A percentile compares a stretch with the other conserved stretches of the same genome.
These are phyloP conservation scores for Clanis bilineata DNA, from an alignment of 2,888 invertebrate species.

Conservation along the genomic window DNA sequence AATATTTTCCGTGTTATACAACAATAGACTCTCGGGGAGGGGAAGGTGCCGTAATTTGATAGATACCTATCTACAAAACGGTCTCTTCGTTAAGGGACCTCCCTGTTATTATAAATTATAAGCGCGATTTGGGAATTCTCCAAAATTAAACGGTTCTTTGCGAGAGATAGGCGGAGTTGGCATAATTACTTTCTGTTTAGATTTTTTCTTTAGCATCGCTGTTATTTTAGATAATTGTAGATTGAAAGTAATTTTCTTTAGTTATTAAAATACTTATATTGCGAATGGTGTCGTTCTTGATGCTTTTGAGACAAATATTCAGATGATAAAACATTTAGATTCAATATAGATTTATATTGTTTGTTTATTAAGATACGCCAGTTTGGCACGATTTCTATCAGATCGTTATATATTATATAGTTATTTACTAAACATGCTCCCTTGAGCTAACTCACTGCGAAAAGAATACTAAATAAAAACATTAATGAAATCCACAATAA, in stretches of 20 bases:
- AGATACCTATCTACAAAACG: slow-evolving; percentile 81
- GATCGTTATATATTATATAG: no score
- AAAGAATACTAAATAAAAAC: not conserved
- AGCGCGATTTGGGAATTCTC: slow-evolving; percentile 75
- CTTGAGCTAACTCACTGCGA: not conserved
- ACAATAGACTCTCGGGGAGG: slow-evolving; percentile 71
- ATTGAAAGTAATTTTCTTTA: not conserved
- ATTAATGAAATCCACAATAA: not conserved
- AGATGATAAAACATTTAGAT: no score
- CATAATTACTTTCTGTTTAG: slow-evolving; percentile 36
- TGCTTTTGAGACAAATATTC: no score
- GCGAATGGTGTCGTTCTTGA: no score
- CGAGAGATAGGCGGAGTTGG: slow-evolving; percentile 48
- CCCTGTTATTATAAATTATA: slow-evolving; percentile 80
- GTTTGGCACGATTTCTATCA: no score
- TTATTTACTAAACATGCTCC: no score
- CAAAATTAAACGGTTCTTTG: slow-evolving; percentile 68
- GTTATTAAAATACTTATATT: no score
- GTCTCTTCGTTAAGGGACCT: slow-evolving; percentile 75
- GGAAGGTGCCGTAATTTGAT: slow-evolving; percentile 77
- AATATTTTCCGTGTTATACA: slow-evolving; percentile 83
- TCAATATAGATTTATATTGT: no score
- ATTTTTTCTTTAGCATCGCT: not conserved
- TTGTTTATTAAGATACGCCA: no score
- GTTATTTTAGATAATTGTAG: not conserved